phyloP scores from a whole-genome alignment of 2,113 vertebrate species.

The Grantiella picta region DNA sequence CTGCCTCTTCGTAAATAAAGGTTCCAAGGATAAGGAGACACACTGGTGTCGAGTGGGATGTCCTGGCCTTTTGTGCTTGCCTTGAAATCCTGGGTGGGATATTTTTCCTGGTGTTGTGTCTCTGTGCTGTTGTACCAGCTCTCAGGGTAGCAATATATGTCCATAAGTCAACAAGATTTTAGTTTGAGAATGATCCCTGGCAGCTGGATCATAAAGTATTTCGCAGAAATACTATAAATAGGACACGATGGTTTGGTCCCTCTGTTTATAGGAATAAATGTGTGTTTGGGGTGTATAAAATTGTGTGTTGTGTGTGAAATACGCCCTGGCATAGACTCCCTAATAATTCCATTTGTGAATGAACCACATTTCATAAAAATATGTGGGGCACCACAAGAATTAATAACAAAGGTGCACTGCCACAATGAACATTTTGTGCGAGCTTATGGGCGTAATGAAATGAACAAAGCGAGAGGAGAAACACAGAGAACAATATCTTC shows the following conservation, averaged over 20 bases:
- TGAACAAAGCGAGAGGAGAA: slow-evolving; percentile 59
- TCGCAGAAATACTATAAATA: not conserved
- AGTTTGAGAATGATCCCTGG: not conserved
- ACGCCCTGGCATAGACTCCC: not conserved
- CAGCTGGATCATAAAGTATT: not conserved
- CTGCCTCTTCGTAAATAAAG: not conserved
- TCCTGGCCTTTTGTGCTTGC: not conserved
- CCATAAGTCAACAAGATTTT: not conserved
- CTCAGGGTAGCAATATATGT: not conserved
- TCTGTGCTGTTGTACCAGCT: not conserved
- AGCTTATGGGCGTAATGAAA: slow-evolving; percentile 43
- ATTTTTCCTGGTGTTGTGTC: not conserved
- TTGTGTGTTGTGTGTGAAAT: not conserved
- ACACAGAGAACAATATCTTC: slow-evolving; percentile 69
- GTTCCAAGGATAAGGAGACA: not conserved
- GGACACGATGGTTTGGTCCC: not conserved
- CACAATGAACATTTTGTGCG: slow-evolving; percentile 56
- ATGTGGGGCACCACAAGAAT: slow-evolving; percentile 51
- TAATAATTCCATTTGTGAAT: slow-evolving; percentile 34
- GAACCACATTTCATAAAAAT: slow-evolving; percentile 40
- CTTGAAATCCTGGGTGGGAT: not conserved
- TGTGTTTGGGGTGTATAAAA: not conserved
- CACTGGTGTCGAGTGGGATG: rapidly evolving
- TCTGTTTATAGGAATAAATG: not conserved
- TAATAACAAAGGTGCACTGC: slow-evolving; percentile 52